These are phyloP conservation scores for Ectobius pallidus DNA, from an alignment of 2,888 invertebrate species.

Conservation along the genomic window DNA sequence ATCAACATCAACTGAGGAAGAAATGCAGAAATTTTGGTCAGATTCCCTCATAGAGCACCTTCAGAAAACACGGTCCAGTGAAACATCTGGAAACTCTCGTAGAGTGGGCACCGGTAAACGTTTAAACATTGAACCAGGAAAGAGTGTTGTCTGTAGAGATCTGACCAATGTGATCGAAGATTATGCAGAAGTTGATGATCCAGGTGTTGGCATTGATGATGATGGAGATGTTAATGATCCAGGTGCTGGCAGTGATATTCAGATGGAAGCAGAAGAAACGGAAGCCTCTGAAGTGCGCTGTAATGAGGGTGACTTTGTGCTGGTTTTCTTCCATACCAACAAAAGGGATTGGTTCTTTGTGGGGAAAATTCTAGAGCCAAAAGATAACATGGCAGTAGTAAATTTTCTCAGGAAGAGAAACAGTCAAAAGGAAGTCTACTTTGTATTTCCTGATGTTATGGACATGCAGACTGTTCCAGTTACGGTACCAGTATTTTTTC, in stretches of 20 bases:
- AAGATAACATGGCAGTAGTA: background rate
- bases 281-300: background rate
- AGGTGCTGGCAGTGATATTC: background rate
- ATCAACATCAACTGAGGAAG: background rate
- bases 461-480: background rate
- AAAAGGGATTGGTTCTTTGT: constrained; percentile 5
- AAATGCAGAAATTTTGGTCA: background rate
- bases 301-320: background rate
- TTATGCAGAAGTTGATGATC: background rate
- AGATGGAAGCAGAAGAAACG: background rate
- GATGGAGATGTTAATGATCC: background rate
- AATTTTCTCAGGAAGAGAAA: background rate
- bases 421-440: background rate
- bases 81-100: background rate
- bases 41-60: background rate
- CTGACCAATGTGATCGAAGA: background rate
- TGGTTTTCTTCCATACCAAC: background rate
- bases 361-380: background rate
- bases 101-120: background rate
- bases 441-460: background rate
- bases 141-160: background rate
- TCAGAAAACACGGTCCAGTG: background rate
- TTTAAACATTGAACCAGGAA: background rate
- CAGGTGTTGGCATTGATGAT: background rate
- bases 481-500: background rate